Base-by-base conservation (phyloP, 2,888 invertebrate genomes). In the Tromatobia lineatoria region DNA sequence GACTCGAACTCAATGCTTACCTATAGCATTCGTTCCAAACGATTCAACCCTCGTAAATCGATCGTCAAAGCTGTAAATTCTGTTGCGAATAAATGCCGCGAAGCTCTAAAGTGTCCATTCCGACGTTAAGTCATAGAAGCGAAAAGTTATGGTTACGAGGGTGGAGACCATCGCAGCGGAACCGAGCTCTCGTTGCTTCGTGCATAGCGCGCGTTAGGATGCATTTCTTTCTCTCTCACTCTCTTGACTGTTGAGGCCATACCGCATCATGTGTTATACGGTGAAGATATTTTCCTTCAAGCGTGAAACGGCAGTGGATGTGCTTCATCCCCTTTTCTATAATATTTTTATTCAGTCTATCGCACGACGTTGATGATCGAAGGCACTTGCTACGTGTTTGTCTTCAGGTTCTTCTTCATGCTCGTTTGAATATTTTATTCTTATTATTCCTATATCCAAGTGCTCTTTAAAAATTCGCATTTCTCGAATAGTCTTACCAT, bases 1-100 rank as follows among this genome's bases (percentile, higher is more conserved):
- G 50, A 34, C 4, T 25, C 34, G 61, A 23, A 34, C 42, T 77
- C 66, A 25, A 34, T 64, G 69, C 69, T 57, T 29, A 38, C 15
- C 34, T 52, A 34, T 11, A 20, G 13, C 42, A 59, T 34, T 47
- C 59, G 69, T 69, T 77, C 20, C 77, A 13, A 29, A 29, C 77
- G 57, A 47, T 69, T 69, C 77, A 20, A 69, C 18, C 67, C 69
- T 77, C 69, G 67, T 77, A 69, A 77, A 77, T 77, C 77, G 67
- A 77, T 77, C 77, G 59, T 59, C 69, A 15, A 50, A 69, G 77
- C 69, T 77, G 59, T 77, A 77, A 69, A 77, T 45, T 59, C 57
- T 69, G 47, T 77, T 59, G 69, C 67, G 69, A 69, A 77, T 77
- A 77, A 77, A 69, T 59, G 77, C 59, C 69, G 54, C 47, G 57